Conservation (phyloP, 2,113 vertebrate species). For the Mormyrus lacerda region DNA sequence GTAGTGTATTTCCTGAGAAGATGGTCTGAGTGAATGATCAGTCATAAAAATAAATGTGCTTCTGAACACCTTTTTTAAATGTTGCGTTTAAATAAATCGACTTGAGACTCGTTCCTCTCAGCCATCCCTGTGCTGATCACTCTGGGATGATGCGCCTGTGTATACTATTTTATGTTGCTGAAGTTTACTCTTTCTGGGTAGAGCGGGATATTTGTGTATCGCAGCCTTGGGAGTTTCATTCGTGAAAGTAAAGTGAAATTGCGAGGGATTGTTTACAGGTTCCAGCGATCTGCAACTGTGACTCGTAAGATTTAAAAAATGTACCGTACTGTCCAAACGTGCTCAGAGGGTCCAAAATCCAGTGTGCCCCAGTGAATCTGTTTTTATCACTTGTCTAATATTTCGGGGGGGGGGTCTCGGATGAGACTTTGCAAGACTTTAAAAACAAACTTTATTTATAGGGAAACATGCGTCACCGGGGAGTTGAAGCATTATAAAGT, state of each 20-base stretch:
- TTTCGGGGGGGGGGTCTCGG: neutral
- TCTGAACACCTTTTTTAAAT: neutral
- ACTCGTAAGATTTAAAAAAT: neutral
- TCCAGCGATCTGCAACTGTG: neutral
- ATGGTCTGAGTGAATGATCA: neutral
- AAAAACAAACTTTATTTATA: neutral
- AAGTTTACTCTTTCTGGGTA: neutral
- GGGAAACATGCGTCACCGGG: neutral
- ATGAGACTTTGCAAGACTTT: neutral
- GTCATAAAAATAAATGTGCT: neutral
- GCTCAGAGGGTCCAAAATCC: neutral
- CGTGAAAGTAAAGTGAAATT: neutral
- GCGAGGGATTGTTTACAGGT: neutral
- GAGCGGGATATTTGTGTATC: neutral
- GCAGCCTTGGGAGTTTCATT: neutral
- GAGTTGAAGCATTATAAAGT: neutral
- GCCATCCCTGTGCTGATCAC: neutral
- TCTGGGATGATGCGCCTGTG: neutral
- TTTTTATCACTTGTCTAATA: neutral
- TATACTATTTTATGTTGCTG: neutral
- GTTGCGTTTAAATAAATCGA: neutral
- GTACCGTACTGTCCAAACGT: neutral
- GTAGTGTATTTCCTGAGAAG: neutral
- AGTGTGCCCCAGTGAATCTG: neutral
- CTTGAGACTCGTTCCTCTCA: neutral